phyloP scores from a whole-genome alignment of 2,888 invertebrate species.

The Drosophila algonquin region DNA sequence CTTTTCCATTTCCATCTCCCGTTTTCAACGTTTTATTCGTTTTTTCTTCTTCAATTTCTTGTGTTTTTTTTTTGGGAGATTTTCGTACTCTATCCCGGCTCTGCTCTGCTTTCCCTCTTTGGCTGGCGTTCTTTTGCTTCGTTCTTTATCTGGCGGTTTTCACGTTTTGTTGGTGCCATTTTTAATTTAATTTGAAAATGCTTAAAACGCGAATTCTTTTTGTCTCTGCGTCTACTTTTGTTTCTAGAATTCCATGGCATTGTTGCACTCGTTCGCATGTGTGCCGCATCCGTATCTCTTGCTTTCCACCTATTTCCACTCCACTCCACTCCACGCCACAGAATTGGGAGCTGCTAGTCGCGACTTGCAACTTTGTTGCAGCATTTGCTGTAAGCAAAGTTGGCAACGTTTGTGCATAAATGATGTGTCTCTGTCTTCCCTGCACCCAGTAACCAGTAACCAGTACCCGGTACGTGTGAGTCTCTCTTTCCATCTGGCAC shows the following conservation, averaged over 20 bases:
- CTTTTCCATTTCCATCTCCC: constrained; percentile 34
- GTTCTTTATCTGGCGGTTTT: constrained; percentile 13
- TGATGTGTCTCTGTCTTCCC: constrained; percentile 53
- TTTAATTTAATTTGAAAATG: constrained; percentile 75
- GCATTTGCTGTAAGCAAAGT: constrained; percentile 58
- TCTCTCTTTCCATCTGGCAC: constrained; percentile 1
- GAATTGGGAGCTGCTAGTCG: constrained; percentile 41
- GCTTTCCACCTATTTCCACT: constrained; percentile 47
- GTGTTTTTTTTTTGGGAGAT: background rate
- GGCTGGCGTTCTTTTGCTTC: background rate
- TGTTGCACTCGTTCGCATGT: constrained; percentile 22
- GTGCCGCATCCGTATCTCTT: constrained; percentile 42
- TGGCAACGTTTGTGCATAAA: constrained; percentile 78
- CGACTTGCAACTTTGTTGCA: constrained; percentile 59
- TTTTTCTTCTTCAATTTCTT: background rate
- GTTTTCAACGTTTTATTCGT: constrained; percentile 9
- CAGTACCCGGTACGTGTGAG: constrained; percentile 26
- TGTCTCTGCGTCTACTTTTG: constrained; percentile 33
- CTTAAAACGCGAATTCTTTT: constrained; percentile 61
- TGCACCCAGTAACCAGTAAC: background rate
- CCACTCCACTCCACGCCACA: constrained; percentile 16
- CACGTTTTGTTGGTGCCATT: constrained; percentile 60
- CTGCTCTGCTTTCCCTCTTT: background rate
- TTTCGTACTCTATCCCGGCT: constrained; percentile 23
- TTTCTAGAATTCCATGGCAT: constrained; percentile 48